A percentile compares a stretch with the other conserved stretches of the same genome.
Conservation (phyloP, 1,140 invertebrate species). For the Vollenhovia emeryi region DNA sequence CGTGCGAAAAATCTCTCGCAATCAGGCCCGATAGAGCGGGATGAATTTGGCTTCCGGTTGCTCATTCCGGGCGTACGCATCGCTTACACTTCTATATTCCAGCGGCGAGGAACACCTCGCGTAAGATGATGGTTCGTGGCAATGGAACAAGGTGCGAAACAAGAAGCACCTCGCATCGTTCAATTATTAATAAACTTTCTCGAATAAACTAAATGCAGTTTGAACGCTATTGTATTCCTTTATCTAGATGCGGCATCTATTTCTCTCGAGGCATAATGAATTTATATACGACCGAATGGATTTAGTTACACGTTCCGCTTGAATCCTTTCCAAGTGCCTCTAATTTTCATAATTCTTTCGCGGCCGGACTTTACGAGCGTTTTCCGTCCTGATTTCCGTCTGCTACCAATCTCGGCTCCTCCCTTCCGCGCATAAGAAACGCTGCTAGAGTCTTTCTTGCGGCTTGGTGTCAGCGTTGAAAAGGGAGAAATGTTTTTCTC, state of each 20-base stretch:
- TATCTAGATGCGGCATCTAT: neutral
- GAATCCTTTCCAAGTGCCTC: neutral
- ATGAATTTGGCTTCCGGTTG: neutral
- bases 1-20: conserved; percentile 68
- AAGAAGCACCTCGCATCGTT: neutral
- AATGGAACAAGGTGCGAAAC: neutral
- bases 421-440: conserved; percentile 67
- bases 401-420: conserved; percentile 68
- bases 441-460: conserved; percentile 65
- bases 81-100: neutral
- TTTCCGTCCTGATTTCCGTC: conserved; percentile 76
- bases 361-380: conserved; percentile 65
- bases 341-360: conserved; percentile 67
- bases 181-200: neutral
- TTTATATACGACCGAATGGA: neutral
- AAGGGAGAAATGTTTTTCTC: conserved; percentile 84
- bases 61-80: neutral
- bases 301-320: neutral
- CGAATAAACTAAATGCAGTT: neutral
- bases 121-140: neutral
- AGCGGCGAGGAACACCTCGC: neutral
- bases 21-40: neutral
- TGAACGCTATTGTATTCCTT: neutral
- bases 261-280: neutral
- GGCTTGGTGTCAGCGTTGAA: conserved; percentile 70